Percentiles rank a stretch among this genome's conserved stretches.
These are phyloP conservation scores for Aphis gossypii DNA, from an alignment of 1,140 invertebrate species.

Conservation along the genomic window DNA sequence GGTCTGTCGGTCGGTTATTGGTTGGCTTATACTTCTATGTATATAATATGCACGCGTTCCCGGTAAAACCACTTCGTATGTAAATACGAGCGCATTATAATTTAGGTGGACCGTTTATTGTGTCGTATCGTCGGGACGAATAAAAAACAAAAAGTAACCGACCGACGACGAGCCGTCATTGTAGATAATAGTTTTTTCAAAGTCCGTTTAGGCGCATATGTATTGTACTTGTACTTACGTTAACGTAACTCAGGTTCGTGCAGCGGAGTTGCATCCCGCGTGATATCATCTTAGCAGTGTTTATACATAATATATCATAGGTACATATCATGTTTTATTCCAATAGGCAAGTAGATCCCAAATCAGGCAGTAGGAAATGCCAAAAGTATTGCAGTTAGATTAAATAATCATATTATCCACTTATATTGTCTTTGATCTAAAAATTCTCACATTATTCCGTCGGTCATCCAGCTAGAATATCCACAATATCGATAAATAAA, in stretches of 20 bases:
- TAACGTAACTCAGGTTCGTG: background rate
- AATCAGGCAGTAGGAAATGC: background rate
- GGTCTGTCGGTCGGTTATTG: background rate
- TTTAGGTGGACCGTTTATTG: conserved; percentile 23
- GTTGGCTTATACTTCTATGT: background rate
- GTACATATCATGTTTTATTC: background rate
- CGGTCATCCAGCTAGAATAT: too few species aligned
- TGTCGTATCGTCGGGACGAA: background rate
- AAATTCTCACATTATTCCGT: too few species aligned
- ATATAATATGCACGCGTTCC: background rate
- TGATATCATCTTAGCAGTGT: background rate
- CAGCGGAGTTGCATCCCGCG: background rate
- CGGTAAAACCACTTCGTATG: conserved; percentile 13
- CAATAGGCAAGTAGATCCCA: background rate
- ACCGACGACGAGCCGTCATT: background rate
- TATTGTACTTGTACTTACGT: background rate
- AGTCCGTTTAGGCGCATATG: background rate
- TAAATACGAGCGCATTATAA: conserved; percentile 29
- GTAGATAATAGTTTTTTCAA: background rate
- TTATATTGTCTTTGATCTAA: too few species aligned
- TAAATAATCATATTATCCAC: too few species aligned
- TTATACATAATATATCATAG: background rate
- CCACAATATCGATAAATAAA: too few species aligned
- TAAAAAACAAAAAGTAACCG: background rate
- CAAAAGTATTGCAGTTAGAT: background rate